A percentile compares a stretch with the other conserved stretches of the same genome.
These are phyloP conservation scores for Epicampocera succincta DNA, from an alignment of 2,888 invertebrate species.

Conservation along the genomic window DNA sequence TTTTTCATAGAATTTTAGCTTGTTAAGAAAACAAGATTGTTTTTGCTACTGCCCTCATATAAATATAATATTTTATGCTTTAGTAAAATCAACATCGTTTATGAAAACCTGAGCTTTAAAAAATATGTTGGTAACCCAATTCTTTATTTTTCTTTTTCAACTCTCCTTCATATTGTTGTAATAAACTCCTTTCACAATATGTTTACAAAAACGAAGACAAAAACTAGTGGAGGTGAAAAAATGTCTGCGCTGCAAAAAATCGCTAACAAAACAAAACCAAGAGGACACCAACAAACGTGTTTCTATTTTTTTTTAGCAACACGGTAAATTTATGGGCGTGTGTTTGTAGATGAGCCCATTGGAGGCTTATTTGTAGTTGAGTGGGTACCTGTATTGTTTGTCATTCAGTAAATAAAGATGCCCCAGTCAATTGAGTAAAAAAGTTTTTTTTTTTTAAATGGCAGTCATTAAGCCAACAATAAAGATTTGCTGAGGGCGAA, in stretches of 20 bases:
- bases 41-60: background rate
- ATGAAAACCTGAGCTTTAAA: conserved; percentile 21
- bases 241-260: background rate
- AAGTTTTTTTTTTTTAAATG: conserved; percentile 2
- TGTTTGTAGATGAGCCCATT: background rate
- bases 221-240: conserved; percentile 10
- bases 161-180: background rate
- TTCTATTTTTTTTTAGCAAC: background rate
- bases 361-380: background rate
- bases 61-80: background rate
- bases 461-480: conserved; percentile 10
- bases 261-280: conserved; percentile 1
- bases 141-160: conserved; percentile 11
- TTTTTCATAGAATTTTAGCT: too few species aligned
- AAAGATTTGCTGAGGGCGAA: conserved; percentile 15
- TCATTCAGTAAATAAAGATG: conserved; percentile 16
- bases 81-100: conserved; percentile 12
- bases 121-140: conserved; percentile 51
- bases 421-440: conserved; percentile 15
- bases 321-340: background rate
- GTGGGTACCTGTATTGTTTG: conserved; percentile 7
- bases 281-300: conserved; percentile 26
- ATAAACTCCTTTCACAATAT: conserved; percentile 54
- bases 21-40: too few species aligned
- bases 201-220: background rate